Conservation (phyloP, 2,797 vertebrate species). For the Pangasius mekongensis region DNA sequence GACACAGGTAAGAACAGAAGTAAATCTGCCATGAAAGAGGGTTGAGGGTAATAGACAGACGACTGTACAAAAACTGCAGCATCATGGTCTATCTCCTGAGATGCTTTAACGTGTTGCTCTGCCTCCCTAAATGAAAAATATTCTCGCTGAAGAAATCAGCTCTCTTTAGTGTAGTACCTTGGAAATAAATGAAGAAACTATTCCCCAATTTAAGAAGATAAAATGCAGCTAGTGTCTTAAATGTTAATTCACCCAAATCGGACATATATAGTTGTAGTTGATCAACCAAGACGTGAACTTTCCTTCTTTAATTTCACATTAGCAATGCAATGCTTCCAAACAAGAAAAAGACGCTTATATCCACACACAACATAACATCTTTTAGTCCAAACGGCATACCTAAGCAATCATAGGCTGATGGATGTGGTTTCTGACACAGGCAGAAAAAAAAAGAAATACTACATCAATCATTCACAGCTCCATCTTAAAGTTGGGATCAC, state of each 20-base stretch:
- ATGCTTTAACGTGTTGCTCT: background rate
- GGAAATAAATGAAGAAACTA: constrained; percentile 63
- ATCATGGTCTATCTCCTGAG: background rate
- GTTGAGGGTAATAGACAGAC: background rate
- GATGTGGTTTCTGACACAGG: background rate
- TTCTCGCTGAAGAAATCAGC: background rate
- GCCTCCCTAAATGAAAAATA: background rate
- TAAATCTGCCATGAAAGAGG: constrained; percentile 8
- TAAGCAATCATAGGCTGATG: background rate
- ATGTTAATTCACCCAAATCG: background rate
- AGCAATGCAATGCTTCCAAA: background rate
- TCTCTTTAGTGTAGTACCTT: constrained; percentile 29
- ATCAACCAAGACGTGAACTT: background rate
- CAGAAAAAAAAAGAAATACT: background rate
- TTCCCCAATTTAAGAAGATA: constrained; percentile 61
- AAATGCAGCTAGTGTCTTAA: background rate
- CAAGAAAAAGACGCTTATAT: background rate
- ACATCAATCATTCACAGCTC: background rate
- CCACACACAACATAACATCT: background rate
- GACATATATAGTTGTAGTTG: background rate
- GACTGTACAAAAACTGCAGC: background rate
- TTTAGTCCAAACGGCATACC: background rate
- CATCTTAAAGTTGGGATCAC: background rate
- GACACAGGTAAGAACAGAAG: background rate
- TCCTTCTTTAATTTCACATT: background rate